Percentiles rank a stretch among this genome's conserved stretches.
phyloP scores from a whole-genome alignment of 2,113 vertebrate species.

The Poecile atricapillus region DNA sequence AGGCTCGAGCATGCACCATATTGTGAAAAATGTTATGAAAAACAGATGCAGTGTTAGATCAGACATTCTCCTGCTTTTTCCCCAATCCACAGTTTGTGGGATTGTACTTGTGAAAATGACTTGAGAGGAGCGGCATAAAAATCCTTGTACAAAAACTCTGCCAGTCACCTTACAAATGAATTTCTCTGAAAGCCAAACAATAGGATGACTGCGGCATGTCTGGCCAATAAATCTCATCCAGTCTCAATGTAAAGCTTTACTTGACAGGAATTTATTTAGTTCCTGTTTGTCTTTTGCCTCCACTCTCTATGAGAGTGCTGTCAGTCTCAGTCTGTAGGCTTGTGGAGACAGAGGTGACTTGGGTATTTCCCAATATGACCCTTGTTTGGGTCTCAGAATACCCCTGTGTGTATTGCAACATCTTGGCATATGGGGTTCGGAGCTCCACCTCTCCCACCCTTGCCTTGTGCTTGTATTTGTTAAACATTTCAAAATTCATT shows the following conservation, averaged over 20 bases:
- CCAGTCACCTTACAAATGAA: background rate
- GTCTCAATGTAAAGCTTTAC: background rate
- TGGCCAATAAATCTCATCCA: background rate
- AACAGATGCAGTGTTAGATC: background rate
- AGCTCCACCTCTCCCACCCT: background rate
- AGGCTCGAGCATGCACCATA: background rate
- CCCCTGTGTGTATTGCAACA: background rate
- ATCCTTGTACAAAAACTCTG: background rate
- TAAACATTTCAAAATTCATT: background rate
- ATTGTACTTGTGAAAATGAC: background rate
- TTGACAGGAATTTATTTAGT: background rate
- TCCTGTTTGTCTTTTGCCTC: background rate
- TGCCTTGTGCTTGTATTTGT: background rate
- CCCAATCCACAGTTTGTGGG: background rate
- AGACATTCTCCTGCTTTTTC: background rate
- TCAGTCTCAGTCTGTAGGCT: background rate
- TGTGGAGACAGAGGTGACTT: background rate
- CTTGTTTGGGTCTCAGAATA: background rate
- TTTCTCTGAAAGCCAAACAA: background rate
- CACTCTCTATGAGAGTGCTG: background rate
- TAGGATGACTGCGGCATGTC: background rate
- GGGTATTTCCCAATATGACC: background rate
- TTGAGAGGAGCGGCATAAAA: background rate
- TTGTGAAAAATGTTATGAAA: background rate
- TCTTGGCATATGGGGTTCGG: background rate